A percentile compares a stretch with the other conserved stretches of the same genome.
phyloP scores from a whole-genome alignment of 2,113 vertebrate species.

The Melospiza georgiana region DNA sequence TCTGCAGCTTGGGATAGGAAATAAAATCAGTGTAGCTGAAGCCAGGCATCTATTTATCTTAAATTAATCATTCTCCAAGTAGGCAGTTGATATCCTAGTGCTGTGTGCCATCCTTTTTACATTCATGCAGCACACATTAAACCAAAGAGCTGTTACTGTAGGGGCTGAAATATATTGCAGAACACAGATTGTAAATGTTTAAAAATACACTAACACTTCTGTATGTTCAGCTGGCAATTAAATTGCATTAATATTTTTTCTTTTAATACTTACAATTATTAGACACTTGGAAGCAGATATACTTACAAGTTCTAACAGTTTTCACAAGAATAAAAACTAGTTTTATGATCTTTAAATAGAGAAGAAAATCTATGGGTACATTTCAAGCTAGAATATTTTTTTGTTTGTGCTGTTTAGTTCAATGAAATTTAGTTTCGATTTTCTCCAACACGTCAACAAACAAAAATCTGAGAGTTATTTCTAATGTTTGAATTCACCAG shows the following conservation, averaged over 20 bases:
- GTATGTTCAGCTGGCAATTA: not conserved
- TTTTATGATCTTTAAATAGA: not conserved
- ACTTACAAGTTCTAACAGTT: not conserved
- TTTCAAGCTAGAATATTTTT: not conserved
- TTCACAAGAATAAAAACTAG: not conserved
- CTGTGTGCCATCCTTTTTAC: slow-evolving; percentile 59
- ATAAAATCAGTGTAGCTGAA: slow-evolving; percentile 53
- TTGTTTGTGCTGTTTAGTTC: not conserved
- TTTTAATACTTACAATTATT: not conserved
- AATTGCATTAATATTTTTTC: not conserved
- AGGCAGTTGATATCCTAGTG: slow-evolving; percentile 59
- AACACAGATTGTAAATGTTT: slow-evolving; percentile 1
- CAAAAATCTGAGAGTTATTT: not conserved
- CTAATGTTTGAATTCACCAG: not conserved
- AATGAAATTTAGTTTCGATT: not conserved
- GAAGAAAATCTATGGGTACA: not conserved
- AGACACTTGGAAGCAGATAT: not conserved
- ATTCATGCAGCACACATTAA: slow-evolving; percentile 59
- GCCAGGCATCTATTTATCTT: slow-evolving; percentile 69
- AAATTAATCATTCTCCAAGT: slow-evolving; percentile 70
- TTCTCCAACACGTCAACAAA: not conserved
- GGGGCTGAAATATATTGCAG: not conserved
- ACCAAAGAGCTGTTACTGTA: not conserved
- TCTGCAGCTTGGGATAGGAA: slow-evolving; percentile 47
- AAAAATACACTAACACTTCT: not conserved